These are phyloP conservation scores for Heteromyza rotundicornis DNA, from an alignment of 2,888 invertebrate genomes.

Conservation along the genomic window DNA sequence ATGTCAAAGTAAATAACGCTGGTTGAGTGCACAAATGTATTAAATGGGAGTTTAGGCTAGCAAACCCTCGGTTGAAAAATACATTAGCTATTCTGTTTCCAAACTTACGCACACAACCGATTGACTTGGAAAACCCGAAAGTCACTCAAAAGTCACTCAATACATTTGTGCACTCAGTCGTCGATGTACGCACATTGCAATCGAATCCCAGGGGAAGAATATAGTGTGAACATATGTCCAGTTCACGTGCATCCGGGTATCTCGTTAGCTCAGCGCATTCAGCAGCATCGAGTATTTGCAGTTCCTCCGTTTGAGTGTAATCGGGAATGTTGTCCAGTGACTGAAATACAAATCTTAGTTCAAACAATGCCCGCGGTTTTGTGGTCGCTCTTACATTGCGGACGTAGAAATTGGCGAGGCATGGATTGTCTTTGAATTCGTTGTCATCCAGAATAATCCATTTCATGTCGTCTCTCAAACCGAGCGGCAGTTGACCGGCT, in stretches of 20 bases:
- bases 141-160: no score
- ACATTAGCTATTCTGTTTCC: no score
- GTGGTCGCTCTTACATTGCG: not conserved
- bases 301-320: not conserved
- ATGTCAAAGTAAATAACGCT: no score
- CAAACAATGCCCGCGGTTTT: not conserved
- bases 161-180: no score
- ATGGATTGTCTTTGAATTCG: not conserved
- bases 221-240: not conserved
- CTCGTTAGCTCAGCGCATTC: not conserved
- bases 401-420: not conserved
- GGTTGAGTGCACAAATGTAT: no score
- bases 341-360: not conserved
- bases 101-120: no score
- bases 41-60: no score
- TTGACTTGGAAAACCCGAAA: no score
- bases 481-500: constrained; percentile 36
- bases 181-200: not conserved
- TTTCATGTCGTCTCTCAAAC: constrained; percentile 37
- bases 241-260: not conserved
- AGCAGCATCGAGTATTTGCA: not conserved
- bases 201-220: not conserved
- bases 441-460: constrained; percentile 44
- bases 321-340: not conserved
- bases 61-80: no score